phyloP scores from a whole-genome alignment of 2,797 vertebrate genomes.

The Pseudocheirus occidentalis region DNA sequence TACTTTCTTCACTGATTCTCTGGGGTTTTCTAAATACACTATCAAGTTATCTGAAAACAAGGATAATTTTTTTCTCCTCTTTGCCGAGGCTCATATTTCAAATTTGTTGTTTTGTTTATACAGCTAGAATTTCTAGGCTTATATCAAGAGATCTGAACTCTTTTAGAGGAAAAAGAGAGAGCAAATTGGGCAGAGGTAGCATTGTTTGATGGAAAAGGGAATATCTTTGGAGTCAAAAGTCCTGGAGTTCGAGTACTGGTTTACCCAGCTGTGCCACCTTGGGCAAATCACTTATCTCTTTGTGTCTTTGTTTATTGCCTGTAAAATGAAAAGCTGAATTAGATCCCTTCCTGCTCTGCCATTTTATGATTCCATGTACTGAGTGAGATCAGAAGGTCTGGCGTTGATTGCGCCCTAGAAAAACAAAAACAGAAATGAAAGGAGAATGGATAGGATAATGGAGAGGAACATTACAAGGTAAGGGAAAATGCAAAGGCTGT shows the following conservation, averaged over 20 bases:
- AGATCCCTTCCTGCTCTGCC: background rate
- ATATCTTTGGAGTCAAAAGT: background rate
- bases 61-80: background rate
- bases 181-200: background rate
- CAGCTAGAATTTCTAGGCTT: background rate
- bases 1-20: background rate
- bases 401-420: background rate
- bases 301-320: background rate
- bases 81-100: background rate
- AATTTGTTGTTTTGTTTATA: background rate
- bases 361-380: background rate
- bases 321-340: background rate
- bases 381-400: background rate
- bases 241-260: background rate
- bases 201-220: background rate
- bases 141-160: background rate
- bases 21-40: background rate
- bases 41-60: background rate
- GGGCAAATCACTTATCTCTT: background rate
- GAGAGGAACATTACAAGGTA: background rate
- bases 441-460: background rate
- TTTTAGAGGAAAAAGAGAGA: background rate
- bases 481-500: background rate
- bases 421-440: background rate
- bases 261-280: background rate